Base-by-base conservation (phyloP, 2,113 vertebrate genomes). In the Alethe castanea region DNA sequence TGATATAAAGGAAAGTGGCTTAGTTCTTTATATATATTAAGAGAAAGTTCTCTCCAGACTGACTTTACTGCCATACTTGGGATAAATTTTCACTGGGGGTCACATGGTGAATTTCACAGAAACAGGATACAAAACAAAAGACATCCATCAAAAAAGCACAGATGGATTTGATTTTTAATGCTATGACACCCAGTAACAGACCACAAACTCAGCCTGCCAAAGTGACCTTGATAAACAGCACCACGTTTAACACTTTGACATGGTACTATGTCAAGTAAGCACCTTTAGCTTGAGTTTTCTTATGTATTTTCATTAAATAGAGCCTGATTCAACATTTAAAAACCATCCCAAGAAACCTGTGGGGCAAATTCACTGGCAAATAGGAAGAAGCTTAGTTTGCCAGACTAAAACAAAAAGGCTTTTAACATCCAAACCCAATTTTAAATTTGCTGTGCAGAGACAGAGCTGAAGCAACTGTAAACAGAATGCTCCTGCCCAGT, bases 371-470 rank as follows among this genome's bases (percentile, higher is more conserved):
- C 47, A 60, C 42, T 44, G n/a, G 16, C 45, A 77, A 91, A 91
- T 20, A 38, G 56, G 38, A 72, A 16, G 17, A 28, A 6, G 8
- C 31, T 92, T 74, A 44, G 23, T 77, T 78, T 56, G n/a, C 31
- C 31, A 81, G 60, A 47, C 64, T 78, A 35, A 86, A 33, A 59
- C 60, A 88, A 82, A 79, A 83, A 80, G n/a, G 50, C 50, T 76
- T 52, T 77, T 76, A 48, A 35, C 50, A 67, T 60, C 36, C 48
- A 60, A 83, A 86, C 15, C 50, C 47, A 66, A 6, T 26, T 90
- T 54, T 81, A 88, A 90, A 59, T 13, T 52, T 77, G 23, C 38
- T 22, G 12, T 25, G 38, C 38, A 93, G 62, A 70, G 31, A 52
- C 17, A 64, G 38, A 92, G 28, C 20, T 86, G n/a, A 79, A 87